Percentiles rank a stretch among this genome's conserved stretches.
Evolutionary conservation across 92 coral and sea anemone species (phyloP).

Genomic region (Siderastrea siderea): DNA sequence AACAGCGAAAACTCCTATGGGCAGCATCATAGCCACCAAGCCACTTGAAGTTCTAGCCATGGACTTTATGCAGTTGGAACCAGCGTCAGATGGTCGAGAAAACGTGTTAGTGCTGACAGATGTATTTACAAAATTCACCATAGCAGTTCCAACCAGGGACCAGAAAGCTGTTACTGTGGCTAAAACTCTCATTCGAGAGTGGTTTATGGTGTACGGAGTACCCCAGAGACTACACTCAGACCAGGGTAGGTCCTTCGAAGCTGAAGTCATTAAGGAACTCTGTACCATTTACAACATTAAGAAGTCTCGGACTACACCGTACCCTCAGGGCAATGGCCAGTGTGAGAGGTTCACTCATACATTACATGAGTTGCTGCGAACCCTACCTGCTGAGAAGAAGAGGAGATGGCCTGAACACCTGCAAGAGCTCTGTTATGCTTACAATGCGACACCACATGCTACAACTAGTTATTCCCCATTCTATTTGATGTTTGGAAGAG

Average conservation of each 20-base stretch:
- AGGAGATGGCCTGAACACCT: slow-evolving; percentile 82
- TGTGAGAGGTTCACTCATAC: slow-evolving; percentile 76
- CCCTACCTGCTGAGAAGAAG: slow-evolving; percentile 49
- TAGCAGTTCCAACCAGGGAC: slow-evolving; percentile 64
- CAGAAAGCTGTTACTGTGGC: slow-evolving; percentile 71
- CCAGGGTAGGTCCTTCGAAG: slow-evolving; percentile 74
- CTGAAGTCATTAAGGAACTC: slow-evolving; percentile 67
- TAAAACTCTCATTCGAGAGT: slow-evolving; percentile 62
- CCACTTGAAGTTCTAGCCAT: slow-evolving; percentile 78
- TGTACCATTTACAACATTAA: slow-evolving; percentile 69
- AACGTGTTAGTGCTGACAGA: slow-evolving; percentile 73
- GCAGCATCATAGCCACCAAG: slow-evolving; percentile 65
- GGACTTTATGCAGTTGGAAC: slow-evolving; percentile 67
- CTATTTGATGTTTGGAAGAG: slow-evolving; percentile 72
- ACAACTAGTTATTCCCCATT: slow-evolving; percentile 74
- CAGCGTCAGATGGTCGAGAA: slow-evolving; percentile 67
- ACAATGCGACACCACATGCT: slow-evolving; percentile 80
- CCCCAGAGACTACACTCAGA: slow-evolving; percentile 76
- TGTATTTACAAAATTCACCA: slow-evolving; percentile 70
- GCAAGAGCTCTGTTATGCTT: slow-evolving; percentile 75
- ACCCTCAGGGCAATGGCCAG: slow-evolving; percentile 77
- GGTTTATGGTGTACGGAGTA: slow-evolving; percentile 72
- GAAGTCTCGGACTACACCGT: slow-evolving; percentile 78
- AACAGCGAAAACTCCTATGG: slow-evolving; percentile 58
- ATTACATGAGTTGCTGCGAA: slow-evolving; percentile 71